Conservation (phyloP, 2,797 vertebrate genomes). For the Pempheris klunzingeri region DNA sequence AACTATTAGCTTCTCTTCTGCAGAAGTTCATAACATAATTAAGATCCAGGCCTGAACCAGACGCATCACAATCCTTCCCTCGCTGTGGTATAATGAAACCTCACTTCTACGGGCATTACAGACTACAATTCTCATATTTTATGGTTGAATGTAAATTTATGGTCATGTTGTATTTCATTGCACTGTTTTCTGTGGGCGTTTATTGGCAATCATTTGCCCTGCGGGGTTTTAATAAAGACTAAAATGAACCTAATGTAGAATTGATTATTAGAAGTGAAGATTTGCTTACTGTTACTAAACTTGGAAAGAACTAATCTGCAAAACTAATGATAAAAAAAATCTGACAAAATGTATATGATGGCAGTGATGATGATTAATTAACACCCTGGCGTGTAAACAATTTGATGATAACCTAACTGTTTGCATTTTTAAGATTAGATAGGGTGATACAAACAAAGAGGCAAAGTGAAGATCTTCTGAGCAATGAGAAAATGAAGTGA, state of each 20-base stretch:
- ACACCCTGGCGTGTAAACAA: conserved; percentile 1
- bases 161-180: conserved; percentile 32
- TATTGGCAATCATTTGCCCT: conserved; percentile 23
- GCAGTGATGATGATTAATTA: conserved; percentile 6
- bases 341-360: conserved; percentile 6
- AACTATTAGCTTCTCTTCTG: conserved; percentile 12
- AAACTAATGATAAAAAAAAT: conserved; percentile 4
- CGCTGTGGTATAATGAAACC: not conserved
- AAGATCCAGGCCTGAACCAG: conserved; percentile 10
- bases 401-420: conserved; percentile 2
- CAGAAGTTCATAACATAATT: conserved; percentile 36
- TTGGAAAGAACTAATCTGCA: conserved; percentile 7
- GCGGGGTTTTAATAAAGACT: conserved; percentile 9
- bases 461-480: conserved; percentile 9
- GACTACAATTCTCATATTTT: conserved; percentile 46
- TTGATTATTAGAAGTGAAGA: not conserved
- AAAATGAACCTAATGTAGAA: conserved; percentile 26
- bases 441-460: not conserved
- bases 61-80: conserved; percentile 19
- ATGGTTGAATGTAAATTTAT: conserved; percentile 40
- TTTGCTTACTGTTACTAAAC: conserved; percentile 5
- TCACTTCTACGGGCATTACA: conserved; percentile 12
- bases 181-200: conserved; percentile 27
- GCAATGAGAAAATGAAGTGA: conserved; percentile 54
- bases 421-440: conserved; percentile 7